These are phyloP conservation scores for Rhynchopsitta pachyrhyncha DNA, from an alignment of 2,113 vertebrate species.

Conservation along the genomic window DNA sequence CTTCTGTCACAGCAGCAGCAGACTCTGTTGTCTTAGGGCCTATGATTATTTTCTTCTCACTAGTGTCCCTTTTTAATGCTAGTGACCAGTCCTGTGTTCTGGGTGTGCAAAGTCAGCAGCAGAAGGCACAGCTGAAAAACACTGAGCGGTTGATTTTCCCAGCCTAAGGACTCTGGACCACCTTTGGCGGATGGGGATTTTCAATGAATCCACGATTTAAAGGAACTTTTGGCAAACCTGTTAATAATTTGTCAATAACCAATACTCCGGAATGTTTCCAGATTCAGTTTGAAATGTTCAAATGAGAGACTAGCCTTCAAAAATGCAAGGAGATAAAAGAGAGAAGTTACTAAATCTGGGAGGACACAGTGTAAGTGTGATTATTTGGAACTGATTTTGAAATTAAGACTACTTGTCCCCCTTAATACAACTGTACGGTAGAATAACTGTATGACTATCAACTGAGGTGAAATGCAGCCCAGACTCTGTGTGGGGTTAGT, in stretches of 20 bases:
- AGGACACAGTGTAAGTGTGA: background rate
- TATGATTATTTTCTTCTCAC: background rate
- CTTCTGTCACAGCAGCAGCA: background rate
- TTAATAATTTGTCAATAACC: background rate
- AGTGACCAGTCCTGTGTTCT: background rate
- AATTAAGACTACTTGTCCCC: background rate
- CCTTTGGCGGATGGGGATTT: background rate
- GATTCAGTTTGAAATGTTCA: background rate
- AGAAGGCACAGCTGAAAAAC: background rate
- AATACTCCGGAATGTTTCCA: background rate
- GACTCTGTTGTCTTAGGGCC: background rate
- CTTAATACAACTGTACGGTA: background rate
- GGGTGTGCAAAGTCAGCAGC: background rate
- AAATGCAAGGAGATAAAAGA: background rate
- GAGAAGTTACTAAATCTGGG: background rate
- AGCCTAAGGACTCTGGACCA: background rate
- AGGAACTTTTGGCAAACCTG: background rate
- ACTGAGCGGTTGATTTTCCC: background rate
- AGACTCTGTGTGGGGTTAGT: background rate
- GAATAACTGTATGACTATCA: background rate
- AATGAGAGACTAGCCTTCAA: background rate
- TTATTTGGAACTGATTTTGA: conserved; percentile 6
- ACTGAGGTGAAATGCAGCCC: background rate
- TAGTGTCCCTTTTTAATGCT: background rate
- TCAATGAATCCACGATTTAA: background rate